Conservation (phyloP, 2,797 vertebrate genomes). For the Siniperca undulata region DNA sequence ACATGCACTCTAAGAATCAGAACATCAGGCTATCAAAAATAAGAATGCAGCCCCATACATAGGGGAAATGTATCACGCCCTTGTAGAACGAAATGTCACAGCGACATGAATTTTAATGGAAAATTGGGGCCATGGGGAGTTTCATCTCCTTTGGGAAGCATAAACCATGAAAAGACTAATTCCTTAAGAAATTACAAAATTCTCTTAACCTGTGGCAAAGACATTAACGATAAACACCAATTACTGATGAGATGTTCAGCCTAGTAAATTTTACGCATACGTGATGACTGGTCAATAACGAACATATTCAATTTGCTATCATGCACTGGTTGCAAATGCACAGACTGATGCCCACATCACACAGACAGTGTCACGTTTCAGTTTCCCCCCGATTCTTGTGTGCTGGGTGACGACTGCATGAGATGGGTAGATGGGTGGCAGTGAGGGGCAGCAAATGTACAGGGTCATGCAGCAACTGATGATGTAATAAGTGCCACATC, state of each 20-base stretch:
- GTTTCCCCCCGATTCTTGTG: slow-evolving; percentile 31
- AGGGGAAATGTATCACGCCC: slow-evolving; percentile 62
- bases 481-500: slow-evolving; percentile 69
- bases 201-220: slow-evolving; percentile 19
- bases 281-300: slow-evolving; percentile 37
- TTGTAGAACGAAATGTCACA: slow-evolving; percentile 65
- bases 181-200: slow-evolving; percentile 33
- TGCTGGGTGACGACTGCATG: slow-evolving; percentile 61
- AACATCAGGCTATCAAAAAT: slow-evolving; percentile 68
- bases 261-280: background rate
- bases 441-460: slow-evolving; percentile 55
- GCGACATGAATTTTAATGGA: slow-evolving; percentile 70
- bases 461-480: slow-evolving; percentile 69
- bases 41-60: slow-evolving; percentile 63
- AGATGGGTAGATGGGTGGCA: slow-evolving; percentile 70
- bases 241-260: slow-evolving; percentile 31
- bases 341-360: slow-evolving; percentile 59
- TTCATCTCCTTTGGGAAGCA: slow-evolving; percentile 52
- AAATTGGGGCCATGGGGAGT: slow-evolving; percentile 39
- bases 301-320: slow-evolving; percentile 50
- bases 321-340: slow-evolving; percentile 68
- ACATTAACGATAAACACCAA: slow-evolving; percentile 33
- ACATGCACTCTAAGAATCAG: slow-evolving; percentile 75
- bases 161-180: slow-evolving; percentile 51
- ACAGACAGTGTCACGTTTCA: slow-evolving; percentile 49